These are phyloP conservation scores for Caloenas nicobarica DNA, from an alignment of 2,113 vertebrate genomes.

Conservation along the genomic window DNA sequence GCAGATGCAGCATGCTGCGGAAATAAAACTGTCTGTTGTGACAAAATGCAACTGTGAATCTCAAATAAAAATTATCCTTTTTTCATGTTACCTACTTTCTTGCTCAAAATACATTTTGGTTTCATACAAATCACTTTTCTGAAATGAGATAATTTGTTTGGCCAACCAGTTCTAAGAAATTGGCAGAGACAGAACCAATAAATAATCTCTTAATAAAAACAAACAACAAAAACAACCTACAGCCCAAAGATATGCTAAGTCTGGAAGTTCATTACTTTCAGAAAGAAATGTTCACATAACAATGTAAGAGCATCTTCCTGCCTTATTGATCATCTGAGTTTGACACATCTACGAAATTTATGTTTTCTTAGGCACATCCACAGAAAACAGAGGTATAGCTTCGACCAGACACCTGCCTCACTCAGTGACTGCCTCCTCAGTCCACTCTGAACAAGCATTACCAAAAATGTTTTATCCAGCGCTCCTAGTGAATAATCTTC, in stretches of 20 bases:
- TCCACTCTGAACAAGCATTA: not conserved
- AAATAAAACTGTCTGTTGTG: not conserved
- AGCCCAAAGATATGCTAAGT: not conserved
- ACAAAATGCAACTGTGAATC: not conserved
- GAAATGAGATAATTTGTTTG: not conserved
- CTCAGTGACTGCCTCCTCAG: not conserved
- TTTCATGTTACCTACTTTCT: not conserved
- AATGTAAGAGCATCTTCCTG: not conserved
- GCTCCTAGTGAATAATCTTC: not conserved
- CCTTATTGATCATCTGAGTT: fast-evolving
- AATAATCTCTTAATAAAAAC: not conserved
- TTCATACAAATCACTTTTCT: not conserved
- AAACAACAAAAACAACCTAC: not conserved
- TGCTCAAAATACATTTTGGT: not conserved
- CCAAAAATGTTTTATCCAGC: not conserved
- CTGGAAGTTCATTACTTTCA: not conserved
- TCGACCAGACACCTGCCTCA: not conserved
- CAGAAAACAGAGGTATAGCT: not conserved
- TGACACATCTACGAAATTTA: fast-evolving
- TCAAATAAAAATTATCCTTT: not conserved
- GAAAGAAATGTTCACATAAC: not conserved
- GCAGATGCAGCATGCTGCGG: not conserved
- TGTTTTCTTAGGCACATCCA: not conserved
- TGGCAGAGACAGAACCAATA: not conserved
- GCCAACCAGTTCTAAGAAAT: not conserved